Conservation (phyloP, 2,113 vertebrate genomes). For the Thunnus maccoyii region DNA sequence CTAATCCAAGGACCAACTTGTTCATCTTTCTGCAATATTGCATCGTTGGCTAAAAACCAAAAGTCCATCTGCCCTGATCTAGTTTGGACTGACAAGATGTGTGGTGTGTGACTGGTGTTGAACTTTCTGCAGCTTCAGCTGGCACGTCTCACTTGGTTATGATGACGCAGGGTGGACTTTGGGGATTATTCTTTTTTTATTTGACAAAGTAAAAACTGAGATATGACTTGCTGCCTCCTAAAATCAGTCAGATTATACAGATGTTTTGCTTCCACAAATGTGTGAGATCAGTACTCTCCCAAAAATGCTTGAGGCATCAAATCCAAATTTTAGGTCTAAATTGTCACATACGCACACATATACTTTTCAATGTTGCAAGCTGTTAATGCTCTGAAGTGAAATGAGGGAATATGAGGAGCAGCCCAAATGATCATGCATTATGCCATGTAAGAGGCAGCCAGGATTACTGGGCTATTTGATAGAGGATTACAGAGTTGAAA, state of each 20-base stretch:
- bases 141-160: constrained; percentile 37
- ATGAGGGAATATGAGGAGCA: constrained; percentile 68
- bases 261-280: background rate
- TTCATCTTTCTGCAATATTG: constrained; percentile 77
- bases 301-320: constrained; percentile 32
- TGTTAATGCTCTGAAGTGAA: constrained; percentile 65
- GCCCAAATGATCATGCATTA: constrained; percentile 80
- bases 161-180: constrained; percentile 19
- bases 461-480: constrained; percentile 81
- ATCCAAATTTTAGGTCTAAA: constrained; percentile 4
- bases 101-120: constrained; percentile 47
- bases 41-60: constrained; percentile 61
- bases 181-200: constrained; percentile 24
- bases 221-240: background rate
- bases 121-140: constrained; percentile 43
- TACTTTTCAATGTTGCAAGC: constrained; percentile 42
- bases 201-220: constrained; percentile 30
- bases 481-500: constrained; percentile 83
- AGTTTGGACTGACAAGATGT: constrained; percentile 55
- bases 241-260: constrained; percentile 21
- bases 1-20: constrained; percentile 78
- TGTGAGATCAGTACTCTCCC: background rate
- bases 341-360: constrained; percentile 3
- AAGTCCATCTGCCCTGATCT: constrained; percentile 61
- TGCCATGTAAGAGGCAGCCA: constrained; percentile 76